Base-by-base conservation (phyloP, 1,140 invertebrate genomes). In the Contarinia nasturtii region DNA sequence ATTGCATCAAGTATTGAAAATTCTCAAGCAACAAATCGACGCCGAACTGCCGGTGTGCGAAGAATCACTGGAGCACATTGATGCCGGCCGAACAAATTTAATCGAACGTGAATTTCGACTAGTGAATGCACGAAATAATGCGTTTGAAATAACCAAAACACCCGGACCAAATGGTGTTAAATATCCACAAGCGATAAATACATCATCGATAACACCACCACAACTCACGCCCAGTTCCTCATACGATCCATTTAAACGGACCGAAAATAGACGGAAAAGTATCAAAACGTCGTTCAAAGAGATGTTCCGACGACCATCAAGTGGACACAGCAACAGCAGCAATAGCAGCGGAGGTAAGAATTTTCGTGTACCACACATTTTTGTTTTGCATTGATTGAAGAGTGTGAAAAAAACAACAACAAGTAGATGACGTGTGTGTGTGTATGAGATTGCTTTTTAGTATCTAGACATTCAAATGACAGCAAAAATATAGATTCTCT, bases 1-100 rank as follows among this genome's bases (percentile, higher is more conserved):
- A 15, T 69, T 96, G 45, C 82, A 86, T 65, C 87, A 92, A 74
- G 87, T 91, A 55, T 69, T 87, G 54, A 80, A 74, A 51, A 82
- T 79, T 53, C 69, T 92, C n/a, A 86, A 88, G 55, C 82, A 86
- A 50, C 84, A 85, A 65, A 76, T 91, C 49, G 87, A 92, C 63
- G 74, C 77, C 46, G 77, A 80, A 60, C 72, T 88, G 43, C 72
- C 67, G 1, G 77, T 76, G n/a, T 68, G 82, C 12, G 71, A 77
- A 20, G 78, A 86, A 60, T 74, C 77, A 18, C 67, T 74, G 21
- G 64, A 74, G 47, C 64, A 90, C 12, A 73, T 86, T 14, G 75
- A 76, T 57, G 75, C 80, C 58, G 86, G 83, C 19, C 73, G 81
- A 48, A 67, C 77, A 17, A 85, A 80, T 61, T 68, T 93, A 33